A percentile compares a stretch with the other conserved stretches of the same genome.
phyloP scores from a whole-genome alignment of 2,113 vertebrate species.

The Opisthocomus hoazin region DNA sequence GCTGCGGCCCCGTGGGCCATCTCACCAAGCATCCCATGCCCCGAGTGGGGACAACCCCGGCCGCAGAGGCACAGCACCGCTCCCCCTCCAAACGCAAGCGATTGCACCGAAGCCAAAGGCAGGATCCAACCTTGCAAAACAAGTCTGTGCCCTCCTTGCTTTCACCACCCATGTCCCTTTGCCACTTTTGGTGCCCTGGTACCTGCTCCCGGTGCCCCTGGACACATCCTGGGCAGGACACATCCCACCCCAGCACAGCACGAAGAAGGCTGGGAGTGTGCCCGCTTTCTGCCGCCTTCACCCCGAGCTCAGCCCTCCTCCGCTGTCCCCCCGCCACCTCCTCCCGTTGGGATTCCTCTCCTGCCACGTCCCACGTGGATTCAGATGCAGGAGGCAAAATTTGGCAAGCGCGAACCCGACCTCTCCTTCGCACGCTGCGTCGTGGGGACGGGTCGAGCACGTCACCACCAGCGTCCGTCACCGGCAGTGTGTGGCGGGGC shows the following conservation, averaged over 20 bases:
- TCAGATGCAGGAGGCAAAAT: background rate
- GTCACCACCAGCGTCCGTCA: background rate
- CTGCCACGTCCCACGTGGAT: background rate
- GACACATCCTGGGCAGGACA: background rate
- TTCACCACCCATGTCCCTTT: background rate
- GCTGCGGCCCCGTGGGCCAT: background rate
- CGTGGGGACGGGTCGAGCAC: background rate
- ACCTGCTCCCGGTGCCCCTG: background rate
- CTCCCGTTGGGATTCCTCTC: background rate
- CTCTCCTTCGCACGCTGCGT: background rate
- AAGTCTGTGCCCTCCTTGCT: background rate
- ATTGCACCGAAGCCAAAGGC: background rate
- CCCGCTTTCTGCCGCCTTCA: background rate
- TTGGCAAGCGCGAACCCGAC: background rate
- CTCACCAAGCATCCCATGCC: accelerated
- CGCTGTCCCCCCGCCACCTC: background rate
- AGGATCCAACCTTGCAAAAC: background rate
- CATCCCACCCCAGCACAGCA: background rate
- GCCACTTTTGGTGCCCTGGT: background rate
- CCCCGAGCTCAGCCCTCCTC: background rate
- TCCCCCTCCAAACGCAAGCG: background rate
- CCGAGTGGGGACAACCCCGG: accelerated
- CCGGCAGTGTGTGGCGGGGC: background rate
- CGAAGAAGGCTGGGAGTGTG: accelerated
- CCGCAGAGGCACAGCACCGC: background rate